These are phyloP conservation scores for Amphimallon solstitiale DNA, from an alignment of 2,888 invertebrate species.

Conservation along the genomic window DNA sequence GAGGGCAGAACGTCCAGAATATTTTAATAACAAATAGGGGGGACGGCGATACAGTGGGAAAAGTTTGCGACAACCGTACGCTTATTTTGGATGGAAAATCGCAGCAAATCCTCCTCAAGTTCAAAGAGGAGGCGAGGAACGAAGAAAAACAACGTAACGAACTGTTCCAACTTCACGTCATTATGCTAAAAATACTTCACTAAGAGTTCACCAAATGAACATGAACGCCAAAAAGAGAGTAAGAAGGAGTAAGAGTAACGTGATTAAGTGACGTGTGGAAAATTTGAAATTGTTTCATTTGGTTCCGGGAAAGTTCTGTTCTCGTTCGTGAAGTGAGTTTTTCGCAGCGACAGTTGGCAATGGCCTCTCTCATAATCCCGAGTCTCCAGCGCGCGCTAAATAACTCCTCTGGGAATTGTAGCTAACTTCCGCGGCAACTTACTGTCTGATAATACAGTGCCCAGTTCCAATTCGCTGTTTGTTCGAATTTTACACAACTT, in stretches of 20 bases:
- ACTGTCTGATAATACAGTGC: constrained; percentile 50
- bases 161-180: no score
- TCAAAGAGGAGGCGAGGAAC: background rate
- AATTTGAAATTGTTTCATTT: background rate
- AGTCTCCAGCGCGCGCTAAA: constrained; percentile 46
- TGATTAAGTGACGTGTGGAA: background rate
- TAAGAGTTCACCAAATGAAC: background rate
- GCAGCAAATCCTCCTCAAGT: background rate
- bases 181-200: no score
- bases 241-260: background rate
- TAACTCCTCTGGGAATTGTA: constrained; percentile 49
- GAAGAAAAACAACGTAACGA: background rate
- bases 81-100: background rate
- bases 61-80: constrained; percentile 12
- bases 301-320: constrained; percentile 22
- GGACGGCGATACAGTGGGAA: no score
- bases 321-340: constrained; percentile 30
- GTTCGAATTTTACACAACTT: constrained; percentile 39
- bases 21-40: constrained; percentile 38
- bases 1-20: constrained; percentile 9
- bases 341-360: constrained; percentile 47
- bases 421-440: constrained; percentile 48
- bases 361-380: constrained; percentile 48
- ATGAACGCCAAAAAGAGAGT: background rate
- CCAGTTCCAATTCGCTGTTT: constrained; percentile 46